These are phyloP conservation scores for Andrena praecox DNA, from an alignment of 2,888 invertebrate species.

Conservation along the genomic window DNA sequence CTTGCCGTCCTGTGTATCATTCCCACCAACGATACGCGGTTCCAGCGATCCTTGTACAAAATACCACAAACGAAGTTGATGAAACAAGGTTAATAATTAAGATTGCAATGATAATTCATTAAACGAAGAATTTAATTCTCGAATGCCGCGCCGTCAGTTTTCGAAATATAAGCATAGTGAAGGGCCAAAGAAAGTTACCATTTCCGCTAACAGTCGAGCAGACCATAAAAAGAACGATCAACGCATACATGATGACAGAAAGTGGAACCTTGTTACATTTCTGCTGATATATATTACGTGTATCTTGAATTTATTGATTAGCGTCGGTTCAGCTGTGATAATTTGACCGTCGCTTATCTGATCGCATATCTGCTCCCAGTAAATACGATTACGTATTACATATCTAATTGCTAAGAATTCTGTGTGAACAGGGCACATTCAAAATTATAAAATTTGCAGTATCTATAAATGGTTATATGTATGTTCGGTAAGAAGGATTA, in stretches of 20 bases:
- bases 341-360: neutral
- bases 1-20: neutral
- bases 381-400: no score
- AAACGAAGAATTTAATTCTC: neutral
- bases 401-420: no score
- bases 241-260: slow-evolving; percentile 11
- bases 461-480: no score
- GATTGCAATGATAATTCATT: neutral
- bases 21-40: slow-evolving; percentile 11
- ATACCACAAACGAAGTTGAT: no score
- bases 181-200: slow-evolving; percentile 9
- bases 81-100: no score
- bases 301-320: neutral
- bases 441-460: no score
- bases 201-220: neutral
- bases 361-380: neutral
- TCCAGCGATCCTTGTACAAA: neutral
- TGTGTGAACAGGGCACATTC: no score
- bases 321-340: neutral
- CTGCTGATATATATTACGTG: neutral
- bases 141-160: neutral
- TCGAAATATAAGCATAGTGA: neutral
- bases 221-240: slow-evolving; percentile 13
- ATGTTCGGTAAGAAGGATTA: no score
- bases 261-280: neutral